phyloP scores from a whole-genome alignment of 1,140 invertebrate species.

The Papilio dardanus region DNA sequence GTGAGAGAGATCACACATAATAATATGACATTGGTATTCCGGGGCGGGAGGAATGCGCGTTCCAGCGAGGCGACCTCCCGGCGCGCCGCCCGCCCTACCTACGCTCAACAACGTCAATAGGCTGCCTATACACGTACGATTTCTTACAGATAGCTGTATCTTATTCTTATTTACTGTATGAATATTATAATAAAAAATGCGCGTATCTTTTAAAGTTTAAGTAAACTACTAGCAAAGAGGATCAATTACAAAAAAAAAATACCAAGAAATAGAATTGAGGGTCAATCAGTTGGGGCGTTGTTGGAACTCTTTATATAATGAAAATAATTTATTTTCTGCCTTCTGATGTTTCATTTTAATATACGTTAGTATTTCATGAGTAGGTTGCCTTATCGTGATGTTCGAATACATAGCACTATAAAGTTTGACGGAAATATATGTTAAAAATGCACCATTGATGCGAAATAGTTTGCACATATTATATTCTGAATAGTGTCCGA shows the following conservation, averaged over 20 bases:
- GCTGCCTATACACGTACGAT: constrained; percentile 5
- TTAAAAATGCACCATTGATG: neutral
- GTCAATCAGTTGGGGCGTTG: too few species aligned
- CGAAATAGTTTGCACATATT: neutral
- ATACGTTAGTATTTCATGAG: neutral
- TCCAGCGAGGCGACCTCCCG: constrained; percentile 69
- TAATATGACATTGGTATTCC: constrained; percentile 78
- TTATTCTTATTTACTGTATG: neutral
- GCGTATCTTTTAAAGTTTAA: too few species aligned
- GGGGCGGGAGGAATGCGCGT: constrained; percentile 71
- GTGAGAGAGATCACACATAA: constrained; percentile 75
- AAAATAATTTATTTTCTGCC: neutral
- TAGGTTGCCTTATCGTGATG: neutral
- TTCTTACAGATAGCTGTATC: neutral
- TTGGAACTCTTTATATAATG: too few species aligned
- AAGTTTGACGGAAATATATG: neutral
- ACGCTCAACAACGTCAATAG: constrained; percentile 31
- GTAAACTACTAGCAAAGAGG: too few species aligned
- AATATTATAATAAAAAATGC: too few species aligned
- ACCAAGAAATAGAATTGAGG: too few species aligned
- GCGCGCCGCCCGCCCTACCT: constrained; percentile 49
- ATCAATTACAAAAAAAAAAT: too few species aligned
- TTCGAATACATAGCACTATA: neutral
- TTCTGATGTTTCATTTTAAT: neutral
- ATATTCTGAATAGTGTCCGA: neutral